A percentile compares a stretch with the other conserved stretches of the same genome.
Conservation (phyloP, 2,113 vertebrate genomes). For the Benitochromis conjunctus region DNA sequence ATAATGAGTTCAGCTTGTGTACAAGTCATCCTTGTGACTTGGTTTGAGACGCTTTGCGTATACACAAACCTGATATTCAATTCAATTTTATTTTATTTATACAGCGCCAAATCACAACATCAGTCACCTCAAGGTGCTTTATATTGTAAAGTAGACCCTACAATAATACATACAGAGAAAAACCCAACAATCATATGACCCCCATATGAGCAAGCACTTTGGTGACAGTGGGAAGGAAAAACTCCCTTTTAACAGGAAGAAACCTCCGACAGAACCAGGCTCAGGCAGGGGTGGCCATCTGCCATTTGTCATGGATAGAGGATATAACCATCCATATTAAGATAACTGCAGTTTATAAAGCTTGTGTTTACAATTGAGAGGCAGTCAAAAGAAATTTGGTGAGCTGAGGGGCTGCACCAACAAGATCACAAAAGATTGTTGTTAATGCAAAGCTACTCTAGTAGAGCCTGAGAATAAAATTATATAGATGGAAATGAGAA, state of each 20-base stretch:
- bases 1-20: neutral
- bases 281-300: fast-evolving
- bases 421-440: too few relatives aligned
- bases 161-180: neutral
- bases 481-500: neutral
- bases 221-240: neutral
- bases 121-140: fast-evolving
- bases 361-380: neutral
- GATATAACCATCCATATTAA: neutral
- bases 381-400: neutral
- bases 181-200: fast-evolving
- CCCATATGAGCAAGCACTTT: neutral
- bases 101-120: neutral
- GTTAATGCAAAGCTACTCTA: neutral
- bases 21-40: neutral
- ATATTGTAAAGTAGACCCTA: neutral
- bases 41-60: neutral
- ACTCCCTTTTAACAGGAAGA: neutral
- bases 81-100: neutral
- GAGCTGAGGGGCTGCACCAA: neutral
- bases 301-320: neutral
- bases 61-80: neutral
- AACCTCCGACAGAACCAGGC: neutral
- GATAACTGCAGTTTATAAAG: neutral
- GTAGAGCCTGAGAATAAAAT: neutral